Evolutionary conservation across 2,888 invertebrate species (phyloP), one percentile per base, ranked within the genome.

Genomic region (Drosophila ochracea): DNA sequence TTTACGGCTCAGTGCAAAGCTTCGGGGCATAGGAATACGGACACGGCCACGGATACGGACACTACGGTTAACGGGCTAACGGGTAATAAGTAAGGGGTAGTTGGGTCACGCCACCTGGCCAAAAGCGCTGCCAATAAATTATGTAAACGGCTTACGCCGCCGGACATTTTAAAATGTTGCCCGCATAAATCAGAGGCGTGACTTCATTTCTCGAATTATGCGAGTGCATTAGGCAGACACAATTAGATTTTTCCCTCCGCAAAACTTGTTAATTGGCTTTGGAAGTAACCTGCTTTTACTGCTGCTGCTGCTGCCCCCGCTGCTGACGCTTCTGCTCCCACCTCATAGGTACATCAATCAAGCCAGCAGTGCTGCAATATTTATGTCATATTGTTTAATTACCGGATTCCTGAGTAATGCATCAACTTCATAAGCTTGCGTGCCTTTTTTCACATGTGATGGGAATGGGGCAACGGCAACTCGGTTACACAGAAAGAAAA

Each of bases 351-450:
- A 13, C 57, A 75, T 82, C 80, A 63, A 85, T 90, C 84, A 82
- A 59, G 53, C n/a, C 49, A 59, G 71, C 81, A 83, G 81, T 83
- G 74, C 78, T 83, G 78, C 84, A 89, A 91, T 91, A 90, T 85
- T 85, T 91, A 89, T 92, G 91, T 91, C 92, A 90, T 83, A 85
- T 87, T 92, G 84, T 83, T 91, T 92, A 91, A 91, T 91, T 91
- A 91, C 89, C 83, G 77, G 78, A 79, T 87, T 91, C 91, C 90
- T 85, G 91, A 53, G 82, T 79, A 83, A 91, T 91, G 85, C 87
- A 85, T 92, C 91, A 92, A 86, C 83, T 78, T 86, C 78, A 80
- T 76, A 75, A 69, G 63, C 69, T 74, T 73, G 74, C 83, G 78
- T 84, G 76, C 57, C 39, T 60, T 53, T 35, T 33, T 31, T 47